Evolutionary conservation across 2,888 invertebrate species (phyloP).

Genomic region (Microctonus brassicae): DNA sequence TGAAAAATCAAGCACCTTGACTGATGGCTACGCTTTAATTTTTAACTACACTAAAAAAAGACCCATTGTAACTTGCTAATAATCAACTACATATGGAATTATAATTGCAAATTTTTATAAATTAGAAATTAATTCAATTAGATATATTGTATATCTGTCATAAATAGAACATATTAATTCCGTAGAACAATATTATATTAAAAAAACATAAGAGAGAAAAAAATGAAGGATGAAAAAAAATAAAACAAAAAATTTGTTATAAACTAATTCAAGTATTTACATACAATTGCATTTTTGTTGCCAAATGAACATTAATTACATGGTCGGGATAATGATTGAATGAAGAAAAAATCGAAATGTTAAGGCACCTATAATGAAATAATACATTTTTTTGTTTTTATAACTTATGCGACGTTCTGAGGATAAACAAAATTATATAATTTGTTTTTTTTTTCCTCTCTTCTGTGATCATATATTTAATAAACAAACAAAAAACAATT

Average conservation of each 20-base stretch:
- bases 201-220: constrained; percentile 19
- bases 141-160: constrained; percentile 25
- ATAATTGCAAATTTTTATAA: constrained; percentile 20
- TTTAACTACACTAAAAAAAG: constrained; percentile 42
- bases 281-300: constrained; percentile 36
- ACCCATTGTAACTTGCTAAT: constrained; percentile 1
- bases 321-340: not conserved
- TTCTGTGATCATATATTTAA: constrained; percentile 26
- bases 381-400: not conserved
- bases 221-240: constrained; percentile 3
- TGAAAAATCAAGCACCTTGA: constrained; percentile 45
- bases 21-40: constrained; percentile 60
- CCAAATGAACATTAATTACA: constrained; percentile 14
- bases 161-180: constrained; percentile 18
- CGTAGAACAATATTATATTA: constrained; percentile 4
- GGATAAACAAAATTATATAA: constrained; percentile 5
- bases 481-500: constrained; percentile 31
- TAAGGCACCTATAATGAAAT: not conserved
- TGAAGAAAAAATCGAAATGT: constrained; percentile 24
- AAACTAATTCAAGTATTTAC: constrained; percentile 32
- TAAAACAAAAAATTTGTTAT: constrained; percentile 28
- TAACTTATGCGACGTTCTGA: constrained; percentile 16
- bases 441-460: constrained; percentile 25
- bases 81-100: constrained; percentile 13
- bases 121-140: constrained; percentile 18